Evolutionary conservation across 2,113 vertebrate species (phyloP).

Genomic region (Camelus dromedarius): DNA sequence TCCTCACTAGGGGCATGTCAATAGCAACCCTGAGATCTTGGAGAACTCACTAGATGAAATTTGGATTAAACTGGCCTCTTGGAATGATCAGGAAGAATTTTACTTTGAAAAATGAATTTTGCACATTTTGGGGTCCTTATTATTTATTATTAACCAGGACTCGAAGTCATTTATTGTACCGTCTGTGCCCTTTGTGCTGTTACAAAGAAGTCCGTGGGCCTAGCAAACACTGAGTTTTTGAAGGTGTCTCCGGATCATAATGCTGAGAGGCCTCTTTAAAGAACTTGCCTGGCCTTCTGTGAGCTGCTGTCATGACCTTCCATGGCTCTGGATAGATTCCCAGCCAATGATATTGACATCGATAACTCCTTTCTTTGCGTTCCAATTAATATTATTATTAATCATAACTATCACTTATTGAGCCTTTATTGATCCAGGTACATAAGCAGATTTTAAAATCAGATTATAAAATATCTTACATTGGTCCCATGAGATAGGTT

Average conservation of each 20-base stretch:
- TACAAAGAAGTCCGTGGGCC: not conserved
- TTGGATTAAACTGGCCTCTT: not conserved
- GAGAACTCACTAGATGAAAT: not conserved
- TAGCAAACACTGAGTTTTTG: not conserved
- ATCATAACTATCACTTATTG: not conserved
- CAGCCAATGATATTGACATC: not conserved
- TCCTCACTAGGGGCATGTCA: not conserved
- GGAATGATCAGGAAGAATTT: not conserved
- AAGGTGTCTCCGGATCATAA: not conserved
- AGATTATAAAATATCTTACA: not conserved
- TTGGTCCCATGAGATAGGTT: not conserved
- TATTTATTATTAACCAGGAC: not conserved
- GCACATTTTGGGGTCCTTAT: not conserved
- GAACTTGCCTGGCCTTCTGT: not conserved
- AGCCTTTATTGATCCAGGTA: not conserved
- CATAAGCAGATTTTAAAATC: not conserved
- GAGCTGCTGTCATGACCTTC: not conserved
- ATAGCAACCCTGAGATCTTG: not conserved
- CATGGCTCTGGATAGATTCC: not conserved
- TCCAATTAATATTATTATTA: not conserved
- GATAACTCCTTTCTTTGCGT: not conserved
- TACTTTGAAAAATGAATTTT: not conserved
- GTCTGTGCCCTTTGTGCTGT: not conserved
- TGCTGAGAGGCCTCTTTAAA: not conserved
- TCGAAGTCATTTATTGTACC: not conserved